Base-by-base conservation (phyloP, 37 sponge, comb jelly and placozoan genomes). In the Haliclona indistincta region DNA sequence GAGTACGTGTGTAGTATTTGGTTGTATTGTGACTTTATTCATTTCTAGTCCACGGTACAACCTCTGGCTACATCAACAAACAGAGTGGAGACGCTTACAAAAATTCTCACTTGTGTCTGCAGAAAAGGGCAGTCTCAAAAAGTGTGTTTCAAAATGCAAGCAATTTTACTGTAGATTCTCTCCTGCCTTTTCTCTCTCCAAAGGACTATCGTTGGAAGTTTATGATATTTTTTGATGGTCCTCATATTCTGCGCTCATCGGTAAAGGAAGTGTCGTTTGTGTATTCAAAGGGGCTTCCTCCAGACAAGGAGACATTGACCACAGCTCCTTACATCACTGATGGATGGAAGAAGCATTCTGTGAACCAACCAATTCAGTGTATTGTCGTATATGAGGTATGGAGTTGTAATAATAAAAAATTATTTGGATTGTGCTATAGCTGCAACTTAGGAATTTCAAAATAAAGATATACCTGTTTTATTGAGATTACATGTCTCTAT, bases 271-370 rank as follows among this genome's bases (percentile, higher is more conserved):
- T 87, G 40, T 56, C 67, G 43, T 68, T 83, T 25, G 42, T 87
- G 13, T 83, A 83, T 71, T 82, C 88, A 29, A 55, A 38, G 20
- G 54, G 78, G 37, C 79, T 85, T 23, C 91, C 92, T 4, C 34
- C 69, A 8, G 92, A 87, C 54, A 68, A 70, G 22, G 60, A 82
- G 36, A 74, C 56, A 7, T 43, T 80, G 26, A 55, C 22, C 5
- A 71, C 86, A 64, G 76, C 75, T 28, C 92, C 88, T 1, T 91
- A 49, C 49, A 34, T 79, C 26, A 81, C 77, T 69, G 88, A 79
- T 2, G 20, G 28, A 8, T 91, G 92, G 92, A 78, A 76, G 40
- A 38, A 44, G 22, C 76, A 80, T 7, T 51, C 63, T 29, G 15
- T 47, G 10, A 47, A 47, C 51, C 13, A 47, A 47, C 10, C 51